Base-by-base conservation (phyloP, 2,797 vertebrate genomes). In the Aplochiton taeniatus region DNA sequence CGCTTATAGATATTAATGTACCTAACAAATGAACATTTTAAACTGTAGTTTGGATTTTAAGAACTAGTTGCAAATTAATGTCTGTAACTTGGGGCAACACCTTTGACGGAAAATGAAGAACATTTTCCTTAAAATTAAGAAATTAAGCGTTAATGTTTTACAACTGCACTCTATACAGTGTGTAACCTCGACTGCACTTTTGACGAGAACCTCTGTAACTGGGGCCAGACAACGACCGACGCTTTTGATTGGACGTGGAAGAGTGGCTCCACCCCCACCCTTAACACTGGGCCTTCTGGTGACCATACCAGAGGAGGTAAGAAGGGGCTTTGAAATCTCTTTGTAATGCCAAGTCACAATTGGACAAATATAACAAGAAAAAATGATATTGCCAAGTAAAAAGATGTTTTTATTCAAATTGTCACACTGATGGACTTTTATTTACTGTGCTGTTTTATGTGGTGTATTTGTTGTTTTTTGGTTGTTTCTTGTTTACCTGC, bases 301-400 rank as follows among this genome's bases (percentile, higher is more conserved):
- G 84, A 88, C 58, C 86, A 88, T 76, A 85, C 86, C 49, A 78
- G 69, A 41, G 80, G 77, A 82, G 73, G 80, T 77, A 51, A 70
- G 63, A n/a, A 14, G 9, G 13, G 46, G 31, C 31, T 31, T 31
- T 3, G 31, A 31, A 3, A 31, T 31, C 31, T 31, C 31, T 31
- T 31, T 31, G 31, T 31, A 2, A 31, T 31, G 31, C 31, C 6
- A 31, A 31, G 31, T n/a, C n/a, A n/a, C n/a, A n/a, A n/a, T n/a
- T n/a, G 31, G 31, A 31, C 31, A 31, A 31, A 31, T 3, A 31
- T 31, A 31, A 31, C 31, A 31, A 6, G 31, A 31, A 2, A 31
- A 31, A 2, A 31, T 31, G 2, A 31, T 31, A 3, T 31, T 31
- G 31, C 3, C 3, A 6, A 31, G 6, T 31, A 31, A 31, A 31